Conservation (phyloP, 2,888 invertebrate genomes). For the Physocephala rufipes region DNA sequence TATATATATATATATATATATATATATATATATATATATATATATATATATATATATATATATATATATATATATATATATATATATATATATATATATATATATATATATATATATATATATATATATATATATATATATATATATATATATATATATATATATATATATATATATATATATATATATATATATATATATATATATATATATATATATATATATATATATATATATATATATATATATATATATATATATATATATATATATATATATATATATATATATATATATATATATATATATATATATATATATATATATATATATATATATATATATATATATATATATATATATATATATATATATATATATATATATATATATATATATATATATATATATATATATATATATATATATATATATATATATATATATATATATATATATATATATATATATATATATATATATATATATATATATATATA, state of each 20-base stretch:
- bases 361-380: conserved; percentile 45
- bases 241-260: conserved; percentile 22
- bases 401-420: conserved; percentile 44
- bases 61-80: conserved; percentile 44
- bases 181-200: conserved; percentile 38
- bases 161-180: conserved; percentile 45
- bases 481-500: conserved; percentile 24
- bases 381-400: conserved; percentile 28
- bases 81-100: conserved; percentile 41
- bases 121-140: conserved; percentile 44
- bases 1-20: conserved; percentile 29
- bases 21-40: conserved; percentile 45
- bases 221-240: conserved; percentile 43
- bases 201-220: conserved; percentile 39
- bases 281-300: conserved; percentile 34
- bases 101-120: conserved; percentile 36
- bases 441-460: conserved; percentile 36
- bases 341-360: conserved; percentile 29
- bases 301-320: conserved; percentile 42
- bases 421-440: conserved; percentile 41
- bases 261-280: conserved; percentile 46
- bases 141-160: conserved; percentile 24
- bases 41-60: conserved; percentile 28
- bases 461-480: conserved; percentile 44
- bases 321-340: conserved; percentile 43